phyloP scores from a whole-genome alignment of 2,888 invertebrate genomes.

The Dromius quadrimaculatus region DNA sequence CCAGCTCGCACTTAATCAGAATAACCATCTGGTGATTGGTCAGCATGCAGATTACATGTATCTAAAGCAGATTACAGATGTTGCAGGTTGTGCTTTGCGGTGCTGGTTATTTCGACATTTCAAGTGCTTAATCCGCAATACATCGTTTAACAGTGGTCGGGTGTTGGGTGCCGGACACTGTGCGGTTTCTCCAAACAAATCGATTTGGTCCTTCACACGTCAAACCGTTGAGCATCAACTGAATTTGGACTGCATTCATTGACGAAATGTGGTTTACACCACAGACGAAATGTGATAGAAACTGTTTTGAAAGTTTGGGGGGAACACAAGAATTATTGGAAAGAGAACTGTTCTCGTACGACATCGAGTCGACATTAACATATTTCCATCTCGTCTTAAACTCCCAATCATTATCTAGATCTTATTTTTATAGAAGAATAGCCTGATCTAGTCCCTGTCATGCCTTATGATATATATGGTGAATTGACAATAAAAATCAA shows the following conservation, averaged over 20 bases:
- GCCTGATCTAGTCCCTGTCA: no score
- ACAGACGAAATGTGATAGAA: no score
- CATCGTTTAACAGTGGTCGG: slow-evolving; percentile 13
- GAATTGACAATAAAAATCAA: no score
- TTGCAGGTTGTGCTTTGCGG: not conserved
- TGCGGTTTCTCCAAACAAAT: slow-evolving; percentile 5
- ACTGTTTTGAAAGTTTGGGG: no score
- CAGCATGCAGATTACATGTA: slow-evolving; percentile 11
- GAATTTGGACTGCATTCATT: not conserved
- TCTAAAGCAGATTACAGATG: slow-evolving; percentile 34
- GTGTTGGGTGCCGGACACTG: not conserved
- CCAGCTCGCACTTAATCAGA: no score
- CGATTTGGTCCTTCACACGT: slow-evolving; percentile 15
- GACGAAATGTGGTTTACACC: not conserved
- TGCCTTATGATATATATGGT: no score
- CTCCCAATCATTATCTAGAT: no score
- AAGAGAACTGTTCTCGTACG: no score
- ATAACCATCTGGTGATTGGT: slow-evolving; percentile 1
- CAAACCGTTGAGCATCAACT: not conserved
- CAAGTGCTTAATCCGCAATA: slow-evolving; percentile 23
- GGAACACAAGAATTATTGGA: no score
- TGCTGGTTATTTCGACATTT: slow-evolving; percentile 29
- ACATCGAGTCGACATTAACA: no score
- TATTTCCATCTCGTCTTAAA: no score
- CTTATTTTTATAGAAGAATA: no score